These are phyloP conservation scores for Solenopsis fugax DNA, from an alignment of 1,140 invertebrate genomes.

Conservation along the genomic window DNA sequence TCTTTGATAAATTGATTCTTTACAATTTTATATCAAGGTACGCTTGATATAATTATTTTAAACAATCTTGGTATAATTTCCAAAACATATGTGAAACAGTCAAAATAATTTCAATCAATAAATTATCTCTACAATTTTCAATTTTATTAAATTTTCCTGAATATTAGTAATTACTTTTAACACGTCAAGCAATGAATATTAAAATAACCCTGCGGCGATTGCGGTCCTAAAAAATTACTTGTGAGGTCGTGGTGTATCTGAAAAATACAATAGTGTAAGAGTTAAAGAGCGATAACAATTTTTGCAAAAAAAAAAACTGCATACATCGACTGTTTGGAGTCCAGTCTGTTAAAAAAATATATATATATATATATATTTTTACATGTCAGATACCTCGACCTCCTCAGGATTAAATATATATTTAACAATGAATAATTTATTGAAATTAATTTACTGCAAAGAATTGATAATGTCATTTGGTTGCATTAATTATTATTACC, in stretches of 20 bases:
- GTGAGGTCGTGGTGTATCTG: too few species aligned
- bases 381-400: too few species aligned
- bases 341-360: too few species aligned
- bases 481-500: slow-evolving; percentile 31
- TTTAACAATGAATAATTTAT: neutral
- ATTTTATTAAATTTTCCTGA: neutral
- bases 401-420: neutral
- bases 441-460: neutral
- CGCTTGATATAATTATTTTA: neutral
- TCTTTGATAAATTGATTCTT: neutral
- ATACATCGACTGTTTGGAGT: too few species aligned
- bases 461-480: neutral
- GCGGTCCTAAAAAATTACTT: too few species aligned
- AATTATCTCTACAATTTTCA: neutral
- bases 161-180: neutral
- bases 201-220: neutral
- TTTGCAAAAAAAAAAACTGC: too few species aligned
- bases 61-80: neutral
- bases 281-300: too few species aligned
- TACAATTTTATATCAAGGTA: neutral
- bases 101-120: neutral
- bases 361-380: too few species aligned
- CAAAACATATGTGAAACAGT: neutral
- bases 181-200: neutral
- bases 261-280: too few species aligned